Evolutionary conservation across 2,888 invertebrate species (phyloP).

Genomic region (Diloba caeruleocephala): DNA sequence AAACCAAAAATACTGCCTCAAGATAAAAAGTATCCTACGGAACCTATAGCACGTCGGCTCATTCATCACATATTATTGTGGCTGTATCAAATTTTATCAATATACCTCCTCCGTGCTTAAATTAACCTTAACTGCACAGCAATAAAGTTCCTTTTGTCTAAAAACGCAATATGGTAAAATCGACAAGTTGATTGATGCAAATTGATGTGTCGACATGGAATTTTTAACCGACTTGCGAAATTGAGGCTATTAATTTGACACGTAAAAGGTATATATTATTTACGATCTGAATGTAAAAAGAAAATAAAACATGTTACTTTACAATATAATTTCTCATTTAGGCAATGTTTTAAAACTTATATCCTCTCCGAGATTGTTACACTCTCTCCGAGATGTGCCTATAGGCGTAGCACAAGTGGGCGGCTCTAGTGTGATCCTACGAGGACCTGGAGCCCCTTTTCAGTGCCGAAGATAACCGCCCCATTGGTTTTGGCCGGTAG

Average conservation of each 20-base stretch:
- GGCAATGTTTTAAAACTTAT: no score
- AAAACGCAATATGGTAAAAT: conserved; percentile 25
- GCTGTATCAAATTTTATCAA: conserved; percentile 31
- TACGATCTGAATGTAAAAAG: conserved; percentile 22
- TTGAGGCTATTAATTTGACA: conserved; percentile 34
- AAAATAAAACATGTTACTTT: conserved; percentile 5
- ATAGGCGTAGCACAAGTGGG: no score
- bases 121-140: background rate
- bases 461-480: no score
- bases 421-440: no score
- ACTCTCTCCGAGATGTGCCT: no score
- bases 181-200: conserved; percentile 52
- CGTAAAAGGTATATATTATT: conserved; percentile 25
- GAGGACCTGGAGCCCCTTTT: no score
- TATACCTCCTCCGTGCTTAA: background rate
- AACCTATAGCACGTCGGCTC: conserved; percentile 26
- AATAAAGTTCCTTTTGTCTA: conserved; percentile 8
- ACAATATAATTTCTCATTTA: no score
- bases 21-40: conserved; percentile 15
- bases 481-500: no score
- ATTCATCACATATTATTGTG: conserved; percentile 24
- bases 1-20: no score
- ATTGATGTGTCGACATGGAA: conserved; percentile 52
- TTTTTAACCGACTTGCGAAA: conserved; percentile 49
- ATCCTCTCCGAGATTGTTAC: no score